Evolutionary conservation across 2,113 vertebrate species (phyloP).

Genomic region (Thalassoma bifasciatum): DNA sequence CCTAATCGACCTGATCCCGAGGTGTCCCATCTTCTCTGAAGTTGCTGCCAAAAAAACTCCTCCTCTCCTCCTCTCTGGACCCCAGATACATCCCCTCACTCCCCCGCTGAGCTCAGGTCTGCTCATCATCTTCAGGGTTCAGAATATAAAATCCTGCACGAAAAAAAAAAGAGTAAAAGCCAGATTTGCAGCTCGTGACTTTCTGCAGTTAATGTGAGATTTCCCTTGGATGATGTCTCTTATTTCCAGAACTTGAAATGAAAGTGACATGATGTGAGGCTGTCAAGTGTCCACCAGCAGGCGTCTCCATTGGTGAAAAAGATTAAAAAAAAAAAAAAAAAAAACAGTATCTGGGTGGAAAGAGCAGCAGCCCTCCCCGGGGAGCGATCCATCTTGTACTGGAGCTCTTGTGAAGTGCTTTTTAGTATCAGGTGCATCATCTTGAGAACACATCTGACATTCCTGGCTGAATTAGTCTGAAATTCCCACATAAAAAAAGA

Average conservation of each 20-base stretch:
- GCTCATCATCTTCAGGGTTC: slow-evolving; percentile 14
- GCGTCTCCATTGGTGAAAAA: slow-evolving; percentile 38
- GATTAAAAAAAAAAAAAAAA: slow-evolving; percentile 43
- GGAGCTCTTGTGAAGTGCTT: slow-evolving; percentile 90
- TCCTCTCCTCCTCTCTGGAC: slow-evolving; percentile 16
- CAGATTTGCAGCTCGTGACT: background rate
- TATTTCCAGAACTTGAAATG: slow-evolving; percentile 81
- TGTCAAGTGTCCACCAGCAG: slow-evolving; percentile 84
- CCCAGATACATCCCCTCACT: background rate
- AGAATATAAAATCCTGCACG: background rate
- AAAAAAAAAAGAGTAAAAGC: background rate
- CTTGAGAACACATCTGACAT: slow-evolving; percentile 97
- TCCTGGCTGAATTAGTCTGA: slow-evolving; percentile 95
- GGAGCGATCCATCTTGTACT: slow-evolving; percentile 89
- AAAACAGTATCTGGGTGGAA: slow-evolving; percentile 84
- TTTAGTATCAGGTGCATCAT: slow-evolving; percentile 99
- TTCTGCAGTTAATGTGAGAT: slow-evolving; percentile 78
- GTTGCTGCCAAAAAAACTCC: slow-evolving; percentile 46
- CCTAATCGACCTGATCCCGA: slow-evolving; percentile 67
- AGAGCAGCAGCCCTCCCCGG: slow-evolving; percentile 84
- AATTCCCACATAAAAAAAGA: slow-evolving; percentile 89
- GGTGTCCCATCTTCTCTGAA: slow-evolving; percentile 68
- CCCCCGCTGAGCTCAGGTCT: slow-evolving; percentile 38
- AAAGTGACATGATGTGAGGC: slow-evolving; percentile 88
- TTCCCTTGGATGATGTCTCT: slow-evolving; percentile 80